A percentile compares a stretch with the other conserved stretches of the same genome.
These are phyloP conservation scores for Ephydatia muelleri DNA, from an alignment of 37 sponge, comb jelly and placozoan genomes.

Conservation along the genomic window DNA sequence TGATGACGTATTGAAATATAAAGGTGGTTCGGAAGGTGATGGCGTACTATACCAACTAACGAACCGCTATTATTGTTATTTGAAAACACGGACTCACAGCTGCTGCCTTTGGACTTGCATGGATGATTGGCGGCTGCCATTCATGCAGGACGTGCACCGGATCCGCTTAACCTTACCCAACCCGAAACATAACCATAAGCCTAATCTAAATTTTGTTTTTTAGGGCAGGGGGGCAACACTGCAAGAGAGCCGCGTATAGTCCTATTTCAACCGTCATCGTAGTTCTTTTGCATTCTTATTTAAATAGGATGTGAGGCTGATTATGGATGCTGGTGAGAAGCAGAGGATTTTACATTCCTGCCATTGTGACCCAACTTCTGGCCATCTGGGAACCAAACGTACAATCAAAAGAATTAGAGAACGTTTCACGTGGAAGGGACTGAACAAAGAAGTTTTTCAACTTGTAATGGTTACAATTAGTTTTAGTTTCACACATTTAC, in stretches of 20 bases:
- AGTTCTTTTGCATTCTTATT: neutral
- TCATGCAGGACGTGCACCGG: no score
- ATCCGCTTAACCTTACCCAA: no score
- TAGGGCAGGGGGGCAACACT: no score
- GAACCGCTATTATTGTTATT: no score
- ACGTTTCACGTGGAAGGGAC: neutral
- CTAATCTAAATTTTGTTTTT: no score
- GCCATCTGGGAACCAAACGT: slow-evolving; percentile 1
- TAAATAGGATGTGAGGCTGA: neutral
- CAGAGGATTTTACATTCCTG: neutral
- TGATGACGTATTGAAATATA: no score
- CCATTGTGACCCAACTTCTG: neutral
- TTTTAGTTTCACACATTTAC: slow-evolving; percentile 1
- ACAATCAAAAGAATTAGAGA: slow-evolving; percentile 1
- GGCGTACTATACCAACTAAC: no score
- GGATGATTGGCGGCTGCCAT: no score
- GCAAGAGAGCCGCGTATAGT: neutral
- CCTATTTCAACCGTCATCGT: neutral
- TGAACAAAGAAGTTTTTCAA: neutral
- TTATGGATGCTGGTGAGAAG: neutral
- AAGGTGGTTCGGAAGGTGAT: no score
- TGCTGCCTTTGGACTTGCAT: no score
- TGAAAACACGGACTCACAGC: no score
- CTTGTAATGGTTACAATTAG: neutral
- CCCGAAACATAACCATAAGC: no score